Base-by-base conservation (phyloP, 2,888 invertebrate species). In the Ptychoptera albimana region DNA sequence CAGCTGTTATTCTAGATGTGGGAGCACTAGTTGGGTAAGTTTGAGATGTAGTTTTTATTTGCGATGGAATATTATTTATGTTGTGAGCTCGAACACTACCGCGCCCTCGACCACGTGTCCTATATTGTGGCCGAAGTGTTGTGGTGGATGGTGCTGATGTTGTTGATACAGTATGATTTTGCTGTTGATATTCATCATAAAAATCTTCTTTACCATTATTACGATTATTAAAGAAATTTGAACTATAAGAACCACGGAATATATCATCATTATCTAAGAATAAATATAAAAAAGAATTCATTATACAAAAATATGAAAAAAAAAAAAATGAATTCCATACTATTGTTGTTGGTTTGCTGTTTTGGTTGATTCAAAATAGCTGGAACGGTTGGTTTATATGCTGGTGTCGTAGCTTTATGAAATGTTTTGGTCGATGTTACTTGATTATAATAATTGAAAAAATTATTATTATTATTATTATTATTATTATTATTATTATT, bases 171-270 rank as follows among this genome's bases (percentile, higher is more conserved):
- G 60, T 54, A 2, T 65, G 60, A 2, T 67, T 64, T 44, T 66
- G 63, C 10, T 52, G 51, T 15, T 13, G 11, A 46, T 59, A 59
- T 45, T 72, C 68, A 45, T 73, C 71, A 44, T 71, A 70, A 48
- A 71, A 68, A 43, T 64, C 67, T 56, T 76, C 74, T 51, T 74
- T 72, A 8, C 75, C 74, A 36, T 70, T 69, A 56, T 75, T 73
- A 41, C 70, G 66, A 55, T 74, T 75, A 53, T 79, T 78, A 63
- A 79, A 82, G 67, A 82, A 82, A 61, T 82, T 80, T 1, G 82
- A 80, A 46, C 80, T 81, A 58, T 80, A 80, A 16, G 81, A 79
- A 37, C 76, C 75, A 52, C 77, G 75, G 46, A 81, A 75, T 46
- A 74, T 70, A 54, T 81, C 80, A 46, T 74, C 72, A 30, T 35